Evolutionary conservation across 2,797 vertebrate species (phyloP), one percentile per base, ranked within the genome.

Genomic region (Tarsius wallacei): DNA sequence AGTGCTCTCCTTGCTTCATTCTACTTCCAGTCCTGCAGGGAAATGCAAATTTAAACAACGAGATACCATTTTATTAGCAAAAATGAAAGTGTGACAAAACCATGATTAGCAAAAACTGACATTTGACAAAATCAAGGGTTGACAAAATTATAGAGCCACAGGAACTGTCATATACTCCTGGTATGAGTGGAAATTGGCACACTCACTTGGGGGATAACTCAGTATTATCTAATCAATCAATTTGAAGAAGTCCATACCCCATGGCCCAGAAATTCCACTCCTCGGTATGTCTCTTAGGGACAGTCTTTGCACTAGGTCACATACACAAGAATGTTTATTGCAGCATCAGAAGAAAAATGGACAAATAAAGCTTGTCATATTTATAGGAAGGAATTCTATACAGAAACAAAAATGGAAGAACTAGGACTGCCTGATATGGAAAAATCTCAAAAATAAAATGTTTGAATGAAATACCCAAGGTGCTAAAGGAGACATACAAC

Each of bases 401-500:
- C 0, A 63, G 22, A 64, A 74, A 85, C 63, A 61, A 82, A 93
- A 78, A 36, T 24, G 12, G 42, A 87, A 86, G 63, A 86, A n/a
- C 22, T 9, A 87, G 42, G 76, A 6, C 22, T 61, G 71, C 17
- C 6, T 14, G 22, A 64, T 64, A 76, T 14, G 36, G 21, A n/a
- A 24, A 80, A 55, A 68, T 77, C 12, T 87, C 19, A 83, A 74
- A 84, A 87, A 68, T 16, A 33, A 13, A 77, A 68, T 42, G 64
- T 49, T 42, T 82, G 55, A 66, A 74, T 7, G 24, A 78, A 93
- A 95, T 91, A 76, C 14, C 81, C 83, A 87, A 57, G 57, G 81
- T 53, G 28, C n/a, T 94, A 7, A 87, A 87, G 17, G 76, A 61
- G 31, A 70, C 1, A 11, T 61, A 57, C 53, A 61, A 31, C 55